Evolutionary conservation across 2,888 invertebrate genomes (phyloP).

Genomic region (Agonum fuliginosum): DNA sequence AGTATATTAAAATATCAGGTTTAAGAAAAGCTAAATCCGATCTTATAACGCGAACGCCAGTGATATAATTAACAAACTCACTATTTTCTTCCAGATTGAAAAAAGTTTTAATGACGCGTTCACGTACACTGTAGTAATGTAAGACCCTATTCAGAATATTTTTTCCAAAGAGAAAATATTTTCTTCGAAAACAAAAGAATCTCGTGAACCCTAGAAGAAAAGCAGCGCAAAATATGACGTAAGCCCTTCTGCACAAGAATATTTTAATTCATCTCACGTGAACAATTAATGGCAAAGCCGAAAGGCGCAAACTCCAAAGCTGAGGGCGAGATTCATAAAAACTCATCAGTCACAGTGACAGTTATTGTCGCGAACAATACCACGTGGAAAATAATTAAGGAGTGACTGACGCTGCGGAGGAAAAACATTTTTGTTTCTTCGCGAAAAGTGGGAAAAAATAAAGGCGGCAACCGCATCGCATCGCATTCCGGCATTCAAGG

Average conservation of each 20-base stretch:
- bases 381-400: slow-evolving; percentile 32
- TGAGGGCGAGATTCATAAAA: slow-evolving; percentile 48
- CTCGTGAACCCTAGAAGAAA: slow-evolving; percentile 13
- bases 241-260: slow-evolving; percentile 33
- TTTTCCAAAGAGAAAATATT: slow-evolving; percentile 15
- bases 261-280: slow-evolving; percentile 51
- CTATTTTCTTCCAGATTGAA: background rate
- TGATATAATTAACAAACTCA: slow-evolving; percentile 9
- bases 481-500: slow-evolving; percentile 10
- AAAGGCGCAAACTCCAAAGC: slow-evolving; percentile 12
- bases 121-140: background rate
- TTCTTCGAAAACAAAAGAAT: slow-evolving; percentile 39
- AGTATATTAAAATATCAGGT: too few relatives aligned
- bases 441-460: slow-evolving; percentile 23
- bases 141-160: background rate
- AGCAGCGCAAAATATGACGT: slow-evolving; percentile 14
- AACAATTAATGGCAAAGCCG: slow-evolving; percentile 43
- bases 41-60: too few relatives aligned
- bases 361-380: slow-evolving; percentile 46
- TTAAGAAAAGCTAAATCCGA: too few relatives aligned
- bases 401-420: slow-evolving; percentile 16
- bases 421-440: slow-evolving; percentile 45
- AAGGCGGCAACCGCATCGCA: background rate
- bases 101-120: slow-evolving; percentile 22
- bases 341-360: slow-evolving; percentile 47